Evolutionary conservation across 1,140 invertebrate genomes (phyloP), one percentile per base, ranked within the genome.

Genomic region (Drosophila pachea): DNA sequence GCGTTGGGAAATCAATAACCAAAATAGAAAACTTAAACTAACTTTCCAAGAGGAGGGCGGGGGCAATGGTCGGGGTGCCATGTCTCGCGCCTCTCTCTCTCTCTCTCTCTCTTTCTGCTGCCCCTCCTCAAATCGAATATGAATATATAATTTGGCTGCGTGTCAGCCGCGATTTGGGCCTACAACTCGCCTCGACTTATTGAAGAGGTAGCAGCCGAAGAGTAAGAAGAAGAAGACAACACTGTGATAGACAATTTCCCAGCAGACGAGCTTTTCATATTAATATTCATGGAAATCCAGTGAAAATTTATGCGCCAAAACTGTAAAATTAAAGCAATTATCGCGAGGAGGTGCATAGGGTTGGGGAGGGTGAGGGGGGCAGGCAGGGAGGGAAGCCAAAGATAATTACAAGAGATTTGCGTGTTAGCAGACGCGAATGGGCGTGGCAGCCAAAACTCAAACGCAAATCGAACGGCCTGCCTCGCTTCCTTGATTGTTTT

Each of bases 291-390:
- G 69, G 60, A 73, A 73, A 74, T 60, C 33, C 62, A 59, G 60
- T 36, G 16, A 59, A 73, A 76, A 75, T 75, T 75, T 75, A 75
- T 75, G 73, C 69, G 73, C 48, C 42, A 75, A 22, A 73, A 73
- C 70, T 73, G 70, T 73, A 73, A 76, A 76, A 73, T 76, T 68
- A 73, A 73, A 68, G 73, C 69, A 75, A 75, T 75, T 75, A 75
- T 69, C 22, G 22, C 22, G 22, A 22, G 22, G 22, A 22, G 22
- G 22, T 22, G 22, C 62, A 16, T 36, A 71, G 33, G 42, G 0
- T 16, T 7, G 6, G n/a, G 29, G 40, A 11, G 6, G 5, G 36
- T 5, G 35, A 14, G 14, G 6, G 22, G 33, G 40, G 3, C 4
- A 6, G 11, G 4, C 7, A 7, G 1, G 31, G 4, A 7, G 40